Base-by-base conservation (phyloP, 2,888 invertebrate species). In the Lapara coniferarum region DNA sequence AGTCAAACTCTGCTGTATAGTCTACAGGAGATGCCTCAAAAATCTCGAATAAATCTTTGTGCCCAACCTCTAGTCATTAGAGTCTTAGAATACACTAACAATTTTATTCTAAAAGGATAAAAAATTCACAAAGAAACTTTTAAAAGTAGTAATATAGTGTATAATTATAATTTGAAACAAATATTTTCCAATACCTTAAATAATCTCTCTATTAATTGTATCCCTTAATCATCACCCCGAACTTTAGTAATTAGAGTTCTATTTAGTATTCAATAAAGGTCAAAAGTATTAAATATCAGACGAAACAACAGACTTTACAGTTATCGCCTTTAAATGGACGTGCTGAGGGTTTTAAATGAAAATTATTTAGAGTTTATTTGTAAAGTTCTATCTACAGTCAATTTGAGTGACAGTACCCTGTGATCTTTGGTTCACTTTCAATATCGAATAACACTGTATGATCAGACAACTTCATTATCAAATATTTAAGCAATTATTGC, bases 181-280 rank as follows among this genome's bases (percentile, higher is more conserved):
- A 25, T 25, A 25, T 25, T 25, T 25, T 25, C 25, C 25, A 25
- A 25, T 25, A 25, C 25, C 25, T 25, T 2, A 25, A 25, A 25
- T 25, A 2, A 25, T 25, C 1, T 25, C 1, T 25, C 25, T 25
- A 25, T 1, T 25, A 25, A 55, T 16, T 19, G 5, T 16, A 55
- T 13, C 12, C 10, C 8, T 16, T 10, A 55, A 55, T 55, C 7
- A 10, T 55, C 7, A 16, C 13, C 12, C 10, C 4, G 25, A 46
- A 46, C 46, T 59, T 59, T 37, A 12, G 10, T 13, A 5, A 7
- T 14, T 57, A 19, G 10, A 55, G 16, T 16, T 46, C 46, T 46
- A 59, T 46, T 59, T 59, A 19, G 19, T 46, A 46, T 59, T 59
- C 59, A 63, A 63, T 49, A 49, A 19, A 19, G 13, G 49, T 63